Evolutionary conservation across 1,140 invertebrate species (phyloP).

Genomic region (Cylas formicarius): DNA sequence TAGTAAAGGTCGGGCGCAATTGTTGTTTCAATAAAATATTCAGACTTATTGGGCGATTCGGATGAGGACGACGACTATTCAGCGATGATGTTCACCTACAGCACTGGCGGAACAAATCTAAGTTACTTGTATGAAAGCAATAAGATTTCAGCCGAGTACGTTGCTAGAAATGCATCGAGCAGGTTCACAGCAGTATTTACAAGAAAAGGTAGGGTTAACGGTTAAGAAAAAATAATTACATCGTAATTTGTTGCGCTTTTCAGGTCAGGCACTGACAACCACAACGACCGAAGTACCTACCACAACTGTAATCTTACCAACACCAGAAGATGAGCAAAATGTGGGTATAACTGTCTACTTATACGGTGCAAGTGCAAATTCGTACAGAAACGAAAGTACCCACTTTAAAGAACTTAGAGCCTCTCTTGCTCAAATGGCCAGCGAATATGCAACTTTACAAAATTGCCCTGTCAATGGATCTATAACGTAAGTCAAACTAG

Average conservation of each 20-base stretch:
- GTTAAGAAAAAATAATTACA: no score
- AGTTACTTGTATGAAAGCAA: slow-evolving; percentile 14
- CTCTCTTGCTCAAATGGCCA: slow-evolving; percentile 14
- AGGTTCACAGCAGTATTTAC: slow-evolving; percentile 8
- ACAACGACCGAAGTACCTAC: slow-evolving; percentile 10
- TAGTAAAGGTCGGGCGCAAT: no score
- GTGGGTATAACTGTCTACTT: slow-evolving; percentile 15
- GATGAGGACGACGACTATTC: background rate
- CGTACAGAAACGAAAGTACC: background rate
- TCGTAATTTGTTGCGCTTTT: slow-evolving; percentile 1
- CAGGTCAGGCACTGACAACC: slow-evolving; percentile 14
- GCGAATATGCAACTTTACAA: slow-evolving; percentile 13
- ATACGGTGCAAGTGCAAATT: background rate
- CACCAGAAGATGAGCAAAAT: slow-evolving; percentile 13
- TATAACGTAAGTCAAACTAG: slow-evolving; percentile 25
- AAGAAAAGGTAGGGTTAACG: slow-evolving; percentile 6
- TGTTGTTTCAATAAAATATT: no score
- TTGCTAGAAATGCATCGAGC: background rate
- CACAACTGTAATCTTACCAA: slow-evolving; percentile 9
- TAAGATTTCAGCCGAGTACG: slow-evolving; percentile 7
- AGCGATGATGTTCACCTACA: slow-evolving; percentile 8
- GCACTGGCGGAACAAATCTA: background rate
- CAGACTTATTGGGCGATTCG: background rate
- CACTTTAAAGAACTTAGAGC: slow-evolving; percentile 4
- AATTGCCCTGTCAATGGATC: slow-evolving; percentile 11